Evolutionary conservation across 2,113 vertebrate species (phyloP), one percentile per base, ranked within the genome.

Genomic region (Leiothrix lutea): DNA sequence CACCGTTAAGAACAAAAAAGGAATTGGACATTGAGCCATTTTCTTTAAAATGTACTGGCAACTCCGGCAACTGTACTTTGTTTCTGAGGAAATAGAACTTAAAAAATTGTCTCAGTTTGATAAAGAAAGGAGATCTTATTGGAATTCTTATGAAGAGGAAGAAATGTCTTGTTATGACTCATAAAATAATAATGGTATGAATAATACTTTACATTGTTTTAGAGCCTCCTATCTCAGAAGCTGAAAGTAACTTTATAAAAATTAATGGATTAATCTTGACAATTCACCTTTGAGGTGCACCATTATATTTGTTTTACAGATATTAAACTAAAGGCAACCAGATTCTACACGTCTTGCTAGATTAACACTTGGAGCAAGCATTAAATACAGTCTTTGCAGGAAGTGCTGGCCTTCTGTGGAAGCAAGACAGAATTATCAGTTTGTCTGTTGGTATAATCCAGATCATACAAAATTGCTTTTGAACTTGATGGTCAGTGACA

Each of bases 141-240:
- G 91, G 83, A 95, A 94, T 91, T 94, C 65, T 92, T 64, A 84
- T 33, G 53, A 92, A 95, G 51, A 91, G 15, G 44, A 94, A 91
- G 78, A 88, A 95, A 91, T 1, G 3, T 69, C 88, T 94, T 71
- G 25, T 72, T 45, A 85, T 92, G 94, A 96, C 80, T 96, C 92
- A 95, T 94, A 91, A 94, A 97, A 97, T 83, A 88, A 86, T 90
- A 93, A 81, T 56, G 71, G 64, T 79, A 84, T 88, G 96, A 97
- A 95, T 95, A 94, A 92, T 95, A 86, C 61, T 94, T 89, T 42
- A 28, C 51, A 75, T 90, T 95, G 77, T 78, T 95, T 94, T 90
- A 97, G 60, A 86, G 60, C 40, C 48, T 74, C 74, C 67, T 57
- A 58, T 45, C 86, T 91, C 69, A 90, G 31, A 83, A 89, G 40